These are phyloP conservation scores for Copsychus sechellarum DNA, from an alignment of 2,113 vertebrate species.

Conservation along the genomic window DNA sequence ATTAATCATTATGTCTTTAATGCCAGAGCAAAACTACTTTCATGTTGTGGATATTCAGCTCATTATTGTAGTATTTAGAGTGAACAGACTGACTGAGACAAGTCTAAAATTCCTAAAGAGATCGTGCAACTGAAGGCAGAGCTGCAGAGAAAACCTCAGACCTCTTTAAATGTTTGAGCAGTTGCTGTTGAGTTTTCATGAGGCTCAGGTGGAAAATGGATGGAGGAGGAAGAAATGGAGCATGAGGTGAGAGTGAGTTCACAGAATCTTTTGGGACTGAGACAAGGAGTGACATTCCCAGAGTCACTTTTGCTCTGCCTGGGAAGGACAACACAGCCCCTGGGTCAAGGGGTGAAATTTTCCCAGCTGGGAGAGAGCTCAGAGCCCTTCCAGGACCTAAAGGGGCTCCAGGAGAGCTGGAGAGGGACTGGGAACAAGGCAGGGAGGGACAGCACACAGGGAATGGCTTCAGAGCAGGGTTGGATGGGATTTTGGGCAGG, in stretches of 20 bases:
- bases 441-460: fast-evolving
- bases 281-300: background rate
- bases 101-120: constrained; percentile 5
- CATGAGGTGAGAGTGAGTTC: background rate
- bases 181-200: background rate
- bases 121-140: background rate
- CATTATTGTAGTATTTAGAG: background rate
- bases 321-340: background rate
- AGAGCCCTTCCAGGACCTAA: fast-evolving
- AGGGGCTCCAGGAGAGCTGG: background rate
- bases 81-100: background rate
- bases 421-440: background rate
- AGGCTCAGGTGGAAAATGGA: background rate
- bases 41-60: background rate
- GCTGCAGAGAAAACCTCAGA: background rate
- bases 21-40: background rate
- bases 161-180: background rate
- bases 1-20: constrained; percentile 41
- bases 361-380: background rate
- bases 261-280: background rate
- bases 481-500: background rate
- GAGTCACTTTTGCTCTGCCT: background rate
- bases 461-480: background rate
- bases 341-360: background rate
- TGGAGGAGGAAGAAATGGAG: background rate